These are phyloP conservation scores for Calephelis perditalis DNA, from an alignment of 2,888 invertebrate species.

Conservation along the genomic window DNA sequence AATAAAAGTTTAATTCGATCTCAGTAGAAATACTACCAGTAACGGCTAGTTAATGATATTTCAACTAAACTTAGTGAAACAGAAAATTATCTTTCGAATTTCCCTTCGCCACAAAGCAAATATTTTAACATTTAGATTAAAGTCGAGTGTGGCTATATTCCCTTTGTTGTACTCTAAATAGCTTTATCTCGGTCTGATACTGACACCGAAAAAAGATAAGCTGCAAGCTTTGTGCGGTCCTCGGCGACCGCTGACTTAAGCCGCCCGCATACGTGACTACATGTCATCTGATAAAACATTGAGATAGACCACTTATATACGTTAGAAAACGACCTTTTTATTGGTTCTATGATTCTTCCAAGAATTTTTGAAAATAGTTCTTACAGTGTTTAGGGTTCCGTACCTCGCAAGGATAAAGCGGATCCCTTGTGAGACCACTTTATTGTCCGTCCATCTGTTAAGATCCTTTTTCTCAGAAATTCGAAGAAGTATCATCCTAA, in stretches of 20 bases:
- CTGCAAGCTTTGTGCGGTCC: slow-evolving; percentile 8
- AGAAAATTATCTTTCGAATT: not conserved
- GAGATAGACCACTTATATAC: slow-evolving; percentile 2
- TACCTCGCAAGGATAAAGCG: no score
- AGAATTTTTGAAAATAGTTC: no score
- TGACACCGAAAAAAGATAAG: slow-evolving; percentile 11
- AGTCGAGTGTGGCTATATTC: not conserved
- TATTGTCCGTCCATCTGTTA: no score
- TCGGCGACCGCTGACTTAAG: not conserved
- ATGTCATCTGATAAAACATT: slow-evolving; percentile 4
- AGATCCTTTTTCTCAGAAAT: no score
- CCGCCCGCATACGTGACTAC: slow-evolving; percentile 7
- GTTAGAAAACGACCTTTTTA: slow-evolving; percentile 1
- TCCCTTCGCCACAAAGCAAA: not conserved
- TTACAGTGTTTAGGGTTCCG: no score
- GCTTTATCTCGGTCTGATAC: slow-evolving; percentile 10
- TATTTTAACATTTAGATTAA: slow-evolving; percentile 6
- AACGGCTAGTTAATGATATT: no score
- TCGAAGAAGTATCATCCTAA: no score
- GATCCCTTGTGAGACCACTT: no score
- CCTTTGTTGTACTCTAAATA: slow-evolving; percentile 10
- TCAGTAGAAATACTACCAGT: no score
- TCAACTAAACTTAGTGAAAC: no score
- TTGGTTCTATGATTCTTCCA: not conserved
- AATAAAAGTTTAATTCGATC: no score